Evolutionary conservation across 2,888 invertebrate genomes (phyloP).

Genomic region (Rotaria magnacalcarata): DNA sequence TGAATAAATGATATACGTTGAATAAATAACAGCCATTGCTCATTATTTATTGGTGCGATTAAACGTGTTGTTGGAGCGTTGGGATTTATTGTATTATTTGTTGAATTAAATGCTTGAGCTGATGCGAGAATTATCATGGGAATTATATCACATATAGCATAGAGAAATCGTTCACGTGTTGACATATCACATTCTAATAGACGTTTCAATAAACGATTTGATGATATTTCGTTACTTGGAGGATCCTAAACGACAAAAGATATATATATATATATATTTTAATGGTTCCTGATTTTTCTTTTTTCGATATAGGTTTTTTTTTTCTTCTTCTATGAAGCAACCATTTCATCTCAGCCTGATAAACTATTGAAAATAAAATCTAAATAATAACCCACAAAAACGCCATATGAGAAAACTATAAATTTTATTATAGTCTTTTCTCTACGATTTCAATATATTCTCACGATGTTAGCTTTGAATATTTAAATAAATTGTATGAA

Average conservation of each 20-base stretch:
- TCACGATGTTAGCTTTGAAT: too few relatives aligned
- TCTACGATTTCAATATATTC: too few relatives aligned
- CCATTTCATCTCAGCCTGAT: too few relatives aligned
- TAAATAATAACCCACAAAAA: too few relatives aligned
- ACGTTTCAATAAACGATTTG: conserved; percentile 32
- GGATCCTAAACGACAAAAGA: background rate
- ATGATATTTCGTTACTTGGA: background rate
- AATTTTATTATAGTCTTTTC: too few relatives aligned
- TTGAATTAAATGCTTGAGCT: background rate
- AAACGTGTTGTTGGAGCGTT: background rate
- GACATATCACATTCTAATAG: conserved; percentile 12
- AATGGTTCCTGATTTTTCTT: too few relatives aligned
- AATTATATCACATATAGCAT: background rate
- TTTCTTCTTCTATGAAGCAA: too few relatives aligned
- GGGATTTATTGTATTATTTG: background rate
- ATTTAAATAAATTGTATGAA: too few relatives aligned
- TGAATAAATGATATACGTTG: conserved; percentile 21
- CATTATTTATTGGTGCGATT: background rate
- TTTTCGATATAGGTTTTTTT: too few relatives aligned
- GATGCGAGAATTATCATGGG: conserved; percentile 11
- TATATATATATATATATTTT: too few relatives aligned
- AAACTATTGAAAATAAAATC: too few relatives aligned
- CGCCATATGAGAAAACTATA: too few relatives aligned
- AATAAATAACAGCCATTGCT: conserved; percentile 28
- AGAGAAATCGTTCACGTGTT: conserved; percentile 23